Percentiles rank a stretch among this genome's conserved stretches.
These are phyloP conservation scores for Ypsolopha scabrella DNA, from an alignment of 2,888 invertebrate genomes.

Conservation along the genomic window DNA sequence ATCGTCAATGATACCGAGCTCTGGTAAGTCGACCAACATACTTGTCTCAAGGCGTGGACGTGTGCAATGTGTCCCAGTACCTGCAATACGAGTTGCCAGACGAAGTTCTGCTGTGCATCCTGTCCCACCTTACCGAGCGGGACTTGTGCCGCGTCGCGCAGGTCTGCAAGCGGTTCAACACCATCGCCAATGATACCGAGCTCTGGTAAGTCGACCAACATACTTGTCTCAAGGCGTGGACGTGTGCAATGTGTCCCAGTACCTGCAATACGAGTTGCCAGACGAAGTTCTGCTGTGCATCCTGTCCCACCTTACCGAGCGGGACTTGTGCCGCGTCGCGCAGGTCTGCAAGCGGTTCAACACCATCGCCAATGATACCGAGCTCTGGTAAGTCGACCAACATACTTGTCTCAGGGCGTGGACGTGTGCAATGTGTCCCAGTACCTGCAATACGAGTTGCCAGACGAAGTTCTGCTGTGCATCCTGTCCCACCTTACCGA, in stretches of 20 bases:
- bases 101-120: constrained; percentile 95
- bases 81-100: constrained; percentile 95
- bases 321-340: constrained; percentile 93
- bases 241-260: constrained; percentile 75
- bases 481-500: constrained; percentile 97
- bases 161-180: constrained; percentile 96
- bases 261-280: constrained; percentile 93
- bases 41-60: constrained; percentile 64
- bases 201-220: too few relatives aligned
- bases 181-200: constrained; percentile 90
- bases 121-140: constrained; percentile 94
- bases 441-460: constrained; percentile 93
- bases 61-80: constrained; percentile 77
- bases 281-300: constrained; percentile 97
- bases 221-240: constrained; percentile 65
- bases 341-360: constrained; percentile 97
- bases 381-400: too few relatives aligned
- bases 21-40: too few relatives aligned
- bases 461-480: constrained; percentile 95
- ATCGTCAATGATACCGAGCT: constrained; percentile 92
- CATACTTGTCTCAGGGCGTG: constrained; percentile 63
- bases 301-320: constrained; percentile 94
- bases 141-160: constrained; percentile 94
- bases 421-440: constrained; percentile 73
- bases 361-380: constrained; percentile 89